Conservation (phyloP, 2,113 vertebrate species). For the Talpa occidentalis region DNA sequence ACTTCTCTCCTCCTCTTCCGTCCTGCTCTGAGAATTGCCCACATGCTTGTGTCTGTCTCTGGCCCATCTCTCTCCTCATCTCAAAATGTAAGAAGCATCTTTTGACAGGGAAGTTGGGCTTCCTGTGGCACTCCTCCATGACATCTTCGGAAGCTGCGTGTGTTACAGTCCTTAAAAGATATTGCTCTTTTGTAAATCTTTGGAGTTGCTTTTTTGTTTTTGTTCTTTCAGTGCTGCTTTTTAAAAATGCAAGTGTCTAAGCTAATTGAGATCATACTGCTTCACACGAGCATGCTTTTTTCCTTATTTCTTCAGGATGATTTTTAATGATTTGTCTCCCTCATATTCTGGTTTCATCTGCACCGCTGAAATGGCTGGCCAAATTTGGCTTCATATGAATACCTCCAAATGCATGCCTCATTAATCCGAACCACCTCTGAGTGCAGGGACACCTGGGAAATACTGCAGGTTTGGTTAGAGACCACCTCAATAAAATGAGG, state of each 20-base stretch:
- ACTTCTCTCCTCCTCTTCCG: background rate
- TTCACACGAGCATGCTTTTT: background rate
- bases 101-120: background rate
- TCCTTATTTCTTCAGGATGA: background rate
- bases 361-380: background rate
- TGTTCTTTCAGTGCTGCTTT: background rate
- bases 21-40: background rate
- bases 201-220: background rate
- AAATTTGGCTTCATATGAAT: conserved; percentile 25
- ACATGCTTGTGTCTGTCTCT: background rate
- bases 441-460: background rate
- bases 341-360: background rate
- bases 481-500: background rate
- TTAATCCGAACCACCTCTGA: background rate
- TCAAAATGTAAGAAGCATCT: background rate
- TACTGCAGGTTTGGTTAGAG: background rate
- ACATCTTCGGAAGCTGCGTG: background rate
- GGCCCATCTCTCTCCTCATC: background rate
- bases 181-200: background rate
- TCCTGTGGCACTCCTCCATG: background rate
- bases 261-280: background rate
- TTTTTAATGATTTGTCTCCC: background rate
- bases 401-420: background rate
- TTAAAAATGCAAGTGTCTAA: background rate
- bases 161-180: background rate